Evolutionary conservation across 2,113 vertebrate genomes (phyloP).

Genomic region (Agelaius phoeniceus): DNA sequence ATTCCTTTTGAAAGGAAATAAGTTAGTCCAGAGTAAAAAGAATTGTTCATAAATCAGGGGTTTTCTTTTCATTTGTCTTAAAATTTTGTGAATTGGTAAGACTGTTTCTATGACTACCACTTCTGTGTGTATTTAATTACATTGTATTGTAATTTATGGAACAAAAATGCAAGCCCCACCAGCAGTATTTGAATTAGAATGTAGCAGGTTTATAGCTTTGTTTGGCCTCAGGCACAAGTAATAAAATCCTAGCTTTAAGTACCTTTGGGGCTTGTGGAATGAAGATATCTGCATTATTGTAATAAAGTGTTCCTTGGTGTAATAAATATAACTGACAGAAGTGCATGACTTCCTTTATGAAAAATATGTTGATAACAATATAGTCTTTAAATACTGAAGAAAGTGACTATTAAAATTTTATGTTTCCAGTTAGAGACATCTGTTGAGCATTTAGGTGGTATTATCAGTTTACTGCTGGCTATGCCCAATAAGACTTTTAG

Average conservation of each 20-base stretch:
- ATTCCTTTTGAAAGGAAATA: neutral
- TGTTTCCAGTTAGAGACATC: slow-evolving; percentile 76
- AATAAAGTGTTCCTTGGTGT: slow-evolving; percentile 82
- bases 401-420: slow-evolving; percentile 80
- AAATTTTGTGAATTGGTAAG: slow-evolving; percentile 63
- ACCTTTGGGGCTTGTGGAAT: slow-evolving; percentile 79
- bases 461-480: slow-evolving; percentile 67
- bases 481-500: slow-evolving; percentile 66
- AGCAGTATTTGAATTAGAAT: slow-evolving; percentile 71
- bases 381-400: slow-evolving; percentile 78
- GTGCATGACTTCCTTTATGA: slow-evolving; percentile 77
- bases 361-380: slow-evolving; percentile 80
- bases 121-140: slow-evolving; percentile 74
- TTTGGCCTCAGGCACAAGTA: slow-evolving; percentile 78
- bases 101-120: slow-evolving; percentile 65
- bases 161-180: slow-evolving; percentile 64
- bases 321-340: slow-evolving; percentile 84
- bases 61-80: slow-evolving; percentile 46
- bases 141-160: slow-evolving; percentile 71
- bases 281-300: slow-evolving; percentile 85
- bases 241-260: slow-evolving; percentile 82
- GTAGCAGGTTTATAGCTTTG: slow-evolving; percentile 78
- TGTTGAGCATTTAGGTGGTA: slow-evolving; percentile 73
- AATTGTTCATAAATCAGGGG: slow-evolving; percentile 53
- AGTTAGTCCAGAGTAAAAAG: slow-evolving; percentile 23